Evolutionary conservation across 2,797 vertebrate species (phyloP), one percentile per base, ranked within the genome.

Genomic region (Silurus lanzhouensis): DNA sequence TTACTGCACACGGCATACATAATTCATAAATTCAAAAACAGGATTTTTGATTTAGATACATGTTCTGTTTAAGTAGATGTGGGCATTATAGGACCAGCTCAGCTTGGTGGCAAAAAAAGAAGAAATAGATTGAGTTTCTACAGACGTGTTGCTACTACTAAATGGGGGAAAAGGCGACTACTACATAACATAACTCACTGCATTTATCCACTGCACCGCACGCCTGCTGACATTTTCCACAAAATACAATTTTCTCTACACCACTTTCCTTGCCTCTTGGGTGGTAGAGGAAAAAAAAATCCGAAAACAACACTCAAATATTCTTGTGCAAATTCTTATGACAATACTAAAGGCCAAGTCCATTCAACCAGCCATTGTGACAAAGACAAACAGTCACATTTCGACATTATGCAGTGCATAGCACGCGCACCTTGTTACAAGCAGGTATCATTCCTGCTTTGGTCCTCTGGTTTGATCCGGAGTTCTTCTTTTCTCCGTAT

Each of bases 161-260:
- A 85, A 81, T 74, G 19, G n/a, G 55, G 19, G 52, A 25, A 57
- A 46, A 72, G 46, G 76, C 9, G 19, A 85, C 48, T 82, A 76
- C 78, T n/a, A 38, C 38, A 68, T 66, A 81, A 48, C 60, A 78
- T 55, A 74, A 84, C 75, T 86, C 75, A 57, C 27, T 25, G 48
- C 46, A 44, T 84, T 83, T 86, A 75, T 58, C 72, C 57, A 57
- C 61, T 19, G 71, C 27, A 72, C 79, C 10, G 27, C 27, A 25
- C 10, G 52, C 31, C 79, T 84, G 71, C 76, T 88, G 76, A 86
- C 84, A 86, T 82, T 83, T 86, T 86, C 84, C 60, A 84, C 8
- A 19, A 71, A 77, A 86, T 75, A 85, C 72, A 88, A 85, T 81
- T 72, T 84, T 86, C 80, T 27, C 71, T 82, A 87, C 67, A 80